Base-by-base conservation (phyloP, 2,113 vertebrate species). In the Hipposideros armiger region DNA sequence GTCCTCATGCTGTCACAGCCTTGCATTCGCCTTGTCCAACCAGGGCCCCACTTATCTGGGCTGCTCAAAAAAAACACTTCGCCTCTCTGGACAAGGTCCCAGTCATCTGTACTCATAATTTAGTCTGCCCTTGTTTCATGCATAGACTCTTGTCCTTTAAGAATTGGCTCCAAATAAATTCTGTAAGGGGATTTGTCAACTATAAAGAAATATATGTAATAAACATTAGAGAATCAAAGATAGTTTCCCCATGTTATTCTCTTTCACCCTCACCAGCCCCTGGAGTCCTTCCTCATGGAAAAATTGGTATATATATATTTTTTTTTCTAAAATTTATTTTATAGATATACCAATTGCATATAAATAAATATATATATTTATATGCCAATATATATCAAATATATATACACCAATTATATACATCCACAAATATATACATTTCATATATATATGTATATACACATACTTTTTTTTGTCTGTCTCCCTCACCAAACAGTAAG, bases 31-130 rank as follows among this genome's bases (percentile, higher is more conserved):
- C 32, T 52, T 56, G 17, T 30, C 42, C 17, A 32, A 0, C 13
- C 7, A 0, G 3, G 15, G 64, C 4, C 62, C n/a, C 24, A 6
- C 10, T 1, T 11, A 4, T 15, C 66, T 14, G 10, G 0, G 30
- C 28, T 47, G 8, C 40, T 30, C 20, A 36, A 42, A 14, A 54
- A 16, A 80, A 80, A 50, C 1, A 2, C 7, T 32, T 50, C 10
- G 30, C 22, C 45, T 24, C 42, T 26, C 32, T 60, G 30, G 22
- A 9, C 5, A 4, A 5, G n/a, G 47, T 24, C 22, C 45, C 47
- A 45, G 24, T 24, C 28, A 1, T 54, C 67, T 19, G 13, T 9
- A 16, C 74, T 24, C 67, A 14, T 11, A n/a, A 9, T 50, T 50
- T 40, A 5, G 26, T 36, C 47, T 40, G 88, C 28, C 42, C 36